Conservation (phyloP, 2,797 vertebrate species). For the Mormyrus hasselquistii region DNA sequence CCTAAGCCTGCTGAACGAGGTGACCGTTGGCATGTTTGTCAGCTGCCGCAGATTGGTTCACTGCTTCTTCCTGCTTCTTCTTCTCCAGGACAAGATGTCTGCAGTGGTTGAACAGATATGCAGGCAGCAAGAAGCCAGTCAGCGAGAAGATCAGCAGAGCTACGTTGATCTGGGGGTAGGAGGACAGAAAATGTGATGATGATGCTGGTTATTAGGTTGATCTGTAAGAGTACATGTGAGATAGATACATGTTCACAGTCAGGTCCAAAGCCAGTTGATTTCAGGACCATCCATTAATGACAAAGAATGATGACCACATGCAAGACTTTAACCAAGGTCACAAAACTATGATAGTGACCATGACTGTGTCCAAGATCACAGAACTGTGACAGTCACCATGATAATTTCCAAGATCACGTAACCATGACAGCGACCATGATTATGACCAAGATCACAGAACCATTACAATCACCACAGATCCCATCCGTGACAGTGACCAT, state of each 20-base stretch:
- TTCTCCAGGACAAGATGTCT: conserved; percentile 50
- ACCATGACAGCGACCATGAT: background rate
- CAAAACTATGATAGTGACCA: background rate
- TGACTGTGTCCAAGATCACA: background rate
- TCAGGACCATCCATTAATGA: background rate
- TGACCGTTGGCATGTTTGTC: conserved; percentile 27
- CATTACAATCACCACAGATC: too few relatives aligned
- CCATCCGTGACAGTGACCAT: background rate
- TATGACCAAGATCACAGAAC: too few relatives aligned
- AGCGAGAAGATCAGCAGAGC: conserved; percentile 70
- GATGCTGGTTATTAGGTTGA: background rate
- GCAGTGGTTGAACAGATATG: conserved; percentile 71
- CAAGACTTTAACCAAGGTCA: background rate
- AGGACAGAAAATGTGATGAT: conserved; percentile 21
- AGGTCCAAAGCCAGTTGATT: background rate
- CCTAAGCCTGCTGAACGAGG: conserved; percentile 14
- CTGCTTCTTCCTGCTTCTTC: conserved; percentile 20
- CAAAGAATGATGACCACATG: background rate
- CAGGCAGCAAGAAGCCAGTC: conserved; percentile 72
- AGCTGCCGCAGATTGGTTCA: conserved; percentile 30
- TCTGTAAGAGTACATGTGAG: background rate
- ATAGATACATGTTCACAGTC: background rate
- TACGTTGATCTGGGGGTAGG: conserved; percentile 68
- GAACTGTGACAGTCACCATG: background rate
- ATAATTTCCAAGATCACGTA: background rate